Evolutionary conservation across 92 coral and sea anemone genomes (phyloP), one percentile per base, ranked within the genome.

Genomic region (Parazoanthus swiftii): DNA sequence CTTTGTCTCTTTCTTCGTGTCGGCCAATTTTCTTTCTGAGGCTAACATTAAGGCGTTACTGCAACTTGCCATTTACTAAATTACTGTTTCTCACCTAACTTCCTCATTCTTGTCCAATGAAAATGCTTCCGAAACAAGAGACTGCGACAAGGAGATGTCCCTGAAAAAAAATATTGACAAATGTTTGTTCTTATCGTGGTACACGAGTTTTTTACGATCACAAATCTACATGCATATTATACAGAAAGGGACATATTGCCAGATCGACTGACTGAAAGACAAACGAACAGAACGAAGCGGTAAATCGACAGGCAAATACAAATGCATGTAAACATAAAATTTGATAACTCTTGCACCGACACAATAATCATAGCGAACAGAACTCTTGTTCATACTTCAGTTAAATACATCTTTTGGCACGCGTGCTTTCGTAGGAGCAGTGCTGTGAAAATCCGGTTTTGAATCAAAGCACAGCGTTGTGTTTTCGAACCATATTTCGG

Each of bases 41-140:
- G 1, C 14, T 54, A 54, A 13, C 0, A 54, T 26, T 63, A 1
- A 20, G 8, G n/a, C n/a, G 26, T 23, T 18, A 63, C 3, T 63
- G 26, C 25, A 63, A 63, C 7, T 63, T 63, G n/a, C 7, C n/a
- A 63, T 63, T 63, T 14, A 63, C 8, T 63, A 20, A 20, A 63
- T 2, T 20, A 5, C 1, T 63, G n/a, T 44, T 5, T 33, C 89
- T 65, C 66, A 92, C 94, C 92, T 92, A 29, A 83, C 67, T 83
- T 90, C 94, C 46, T 86, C 92, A 20, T 68, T 82, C 72, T 92
- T 91, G 73, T 82, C 89, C 36, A 85, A 89, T 23, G 76, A 71
- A 80, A 88, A 77, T 36, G 94, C 94, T 70, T 91, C 85, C 25
- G 89, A 85, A 1, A 89, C 56, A 37, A 92, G 81, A 18, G 86